Conservation (phyloP, 2,113 vertebrate species). For the Cranoglanis bouderius region DNA sequence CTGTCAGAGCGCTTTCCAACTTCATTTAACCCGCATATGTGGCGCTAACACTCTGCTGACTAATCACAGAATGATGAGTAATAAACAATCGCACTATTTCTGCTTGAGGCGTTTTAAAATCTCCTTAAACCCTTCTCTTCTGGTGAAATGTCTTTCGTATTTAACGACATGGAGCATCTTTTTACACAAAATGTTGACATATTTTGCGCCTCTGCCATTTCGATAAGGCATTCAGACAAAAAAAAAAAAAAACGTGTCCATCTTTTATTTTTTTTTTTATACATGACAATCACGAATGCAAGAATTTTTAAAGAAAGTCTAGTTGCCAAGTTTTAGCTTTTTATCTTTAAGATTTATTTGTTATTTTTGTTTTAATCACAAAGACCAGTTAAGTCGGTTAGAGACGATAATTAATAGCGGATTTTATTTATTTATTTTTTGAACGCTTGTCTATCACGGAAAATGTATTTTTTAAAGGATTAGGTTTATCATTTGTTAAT, state of each 20-base stretch:
- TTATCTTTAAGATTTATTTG: not conserved
- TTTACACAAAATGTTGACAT: not conserved
- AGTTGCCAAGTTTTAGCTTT: not conserved
- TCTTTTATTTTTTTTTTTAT: not conserved
- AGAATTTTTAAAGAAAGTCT: not conserved
- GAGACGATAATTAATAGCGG: not conserved
- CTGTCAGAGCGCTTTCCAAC: conserved; percentile 66
- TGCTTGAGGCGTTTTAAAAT: conserved; percentile 68
- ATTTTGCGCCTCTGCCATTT: not conserved
- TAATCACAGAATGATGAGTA: conserved; percentile 12
- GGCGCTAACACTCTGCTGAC: conserved; percentile 56
- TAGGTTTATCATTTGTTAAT: too few species aligned
- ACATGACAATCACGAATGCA: not conserved
- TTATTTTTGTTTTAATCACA: not conserved
- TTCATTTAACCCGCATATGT: conserved; percentile 66
- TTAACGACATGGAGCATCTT: not conserved
- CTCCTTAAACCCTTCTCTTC: conserved; percentile 45
- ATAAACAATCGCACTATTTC: conserved; percentile 65
- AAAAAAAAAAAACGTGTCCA: not conserved
- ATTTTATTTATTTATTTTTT: not conserved
- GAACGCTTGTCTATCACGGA: not conserved
- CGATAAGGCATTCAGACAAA: not conserved
- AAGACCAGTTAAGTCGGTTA: not conserved
- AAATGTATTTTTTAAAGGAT: too few species aligned
- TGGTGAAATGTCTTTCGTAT: not conserved